A percentile compares a stretch with the other conserved stretches of the same genome.
These are phyloP conservation scores for Bilobella aurantiaca DNA, from an alignment of 1,140 invertebrate genomes.

Conservation along the genomic window DNA sequence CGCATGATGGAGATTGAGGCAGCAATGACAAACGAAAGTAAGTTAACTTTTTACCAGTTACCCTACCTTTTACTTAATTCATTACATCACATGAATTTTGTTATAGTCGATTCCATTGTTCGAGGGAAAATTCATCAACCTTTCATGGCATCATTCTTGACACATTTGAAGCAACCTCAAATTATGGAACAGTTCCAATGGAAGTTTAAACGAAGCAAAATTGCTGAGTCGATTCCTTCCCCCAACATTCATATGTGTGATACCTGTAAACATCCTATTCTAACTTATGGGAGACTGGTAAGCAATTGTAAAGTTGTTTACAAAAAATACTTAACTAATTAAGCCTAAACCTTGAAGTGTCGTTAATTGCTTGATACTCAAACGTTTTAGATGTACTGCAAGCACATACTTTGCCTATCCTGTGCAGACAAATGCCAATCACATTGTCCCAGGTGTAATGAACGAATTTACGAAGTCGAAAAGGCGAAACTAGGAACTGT, in stretches of 20 bases:
- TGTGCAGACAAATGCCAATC: conserved; percentile 23
- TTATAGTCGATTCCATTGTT: neutral
- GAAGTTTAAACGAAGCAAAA: conserved; percentile 19
- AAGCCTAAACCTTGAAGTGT: neutral
- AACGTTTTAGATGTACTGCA: conserved; percentile 30
- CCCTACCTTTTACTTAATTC: neutral
- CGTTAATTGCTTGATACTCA: neutral
- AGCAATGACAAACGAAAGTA: conserved; percentile 2
- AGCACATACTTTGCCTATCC: conserved; percentile 29
- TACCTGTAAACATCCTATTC: conserved; percentile 23
- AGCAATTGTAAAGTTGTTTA: neutral
- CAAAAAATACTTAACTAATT: conserved; percentile 1
- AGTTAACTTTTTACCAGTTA: neutral
- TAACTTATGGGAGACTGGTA: conserved; percentile 30
- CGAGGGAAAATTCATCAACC: neutral
- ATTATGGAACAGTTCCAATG: conserved; percentile 26
- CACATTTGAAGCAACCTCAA: conserved; percentile 22
- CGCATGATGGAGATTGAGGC: neutral
- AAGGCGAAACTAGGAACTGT: conserved; percentile 25
- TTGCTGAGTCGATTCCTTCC: conserved; percentile 21
- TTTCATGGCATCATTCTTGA: conserved; percentile 10
- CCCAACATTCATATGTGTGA: conserved; percentile 35
- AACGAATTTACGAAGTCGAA: conserved; percentile 27
- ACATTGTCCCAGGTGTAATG: conserved; percentile 23
- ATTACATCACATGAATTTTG: neutral